A percentile compares a stretch with the other conserved stretches of the same genome.
phyloP scores from a whole-genome alignment of 2,888 invertebrate species.

The Mythimna vitellina region DNA sequence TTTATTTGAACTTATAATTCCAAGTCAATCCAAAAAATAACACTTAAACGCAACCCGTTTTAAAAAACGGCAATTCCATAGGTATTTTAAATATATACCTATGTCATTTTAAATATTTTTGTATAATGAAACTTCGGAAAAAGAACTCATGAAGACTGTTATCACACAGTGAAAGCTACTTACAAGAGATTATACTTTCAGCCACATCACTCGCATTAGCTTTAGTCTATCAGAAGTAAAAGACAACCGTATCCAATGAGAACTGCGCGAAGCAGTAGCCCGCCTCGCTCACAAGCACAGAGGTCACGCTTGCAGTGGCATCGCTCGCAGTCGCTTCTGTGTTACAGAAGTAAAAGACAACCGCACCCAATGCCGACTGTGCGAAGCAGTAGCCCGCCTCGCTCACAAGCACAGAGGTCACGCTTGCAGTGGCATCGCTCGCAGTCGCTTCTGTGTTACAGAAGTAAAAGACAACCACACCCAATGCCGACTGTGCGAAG shows the following conservation, averaged over 20 bases:
- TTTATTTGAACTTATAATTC: too few relatives aligned
- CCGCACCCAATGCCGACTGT: neutral
- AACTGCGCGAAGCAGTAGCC: constrained; percentile 9
- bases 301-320: neutral
- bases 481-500: neutral
- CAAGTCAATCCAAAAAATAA: too few relatives aligned
- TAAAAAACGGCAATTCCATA: too few relatives aligned
- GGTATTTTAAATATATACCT: too few relatives aligned
- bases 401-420: constrained; percentile 34
- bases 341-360: neutral
- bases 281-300: constrained; percentile 32
- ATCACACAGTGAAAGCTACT: too few relatives aligned
- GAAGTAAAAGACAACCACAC: neutral
- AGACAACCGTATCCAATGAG: constrained; percentile 3
- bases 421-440: neutral
- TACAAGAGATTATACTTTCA: neutral
- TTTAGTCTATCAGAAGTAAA: neutral
- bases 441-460: neutral
- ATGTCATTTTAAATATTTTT: too few relatives aligned
- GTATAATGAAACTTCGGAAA: too few relatives aligned
- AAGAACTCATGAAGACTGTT: too few relatives aligned
- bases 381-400: constrained; percentile 12
- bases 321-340: constrained; percentile 11
- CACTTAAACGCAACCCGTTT: too few relatives aligned
- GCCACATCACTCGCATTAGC: constrained; percentile 7